Evolutionary conservation across 2,113 vertebrate genomes (phyloP).

Genomic region (Halcyon senegalensis): DNA sequence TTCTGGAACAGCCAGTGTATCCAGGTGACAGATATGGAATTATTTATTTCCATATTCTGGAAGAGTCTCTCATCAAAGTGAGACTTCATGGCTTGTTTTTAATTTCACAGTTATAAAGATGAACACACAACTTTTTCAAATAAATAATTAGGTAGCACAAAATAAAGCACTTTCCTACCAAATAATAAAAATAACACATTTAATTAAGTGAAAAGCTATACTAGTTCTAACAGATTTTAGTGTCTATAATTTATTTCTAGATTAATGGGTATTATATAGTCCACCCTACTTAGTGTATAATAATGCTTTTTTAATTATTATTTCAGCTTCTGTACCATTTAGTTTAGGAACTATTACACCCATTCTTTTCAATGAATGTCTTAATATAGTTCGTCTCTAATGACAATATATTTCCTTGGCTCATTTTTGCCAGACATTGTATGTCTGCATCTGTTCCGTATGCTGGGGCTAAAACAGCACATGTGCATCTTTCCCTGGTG

Average conservation of each 20-base stretch:
- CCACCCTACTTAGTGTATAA: neutral
- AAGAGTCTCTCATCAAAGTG: neutral
- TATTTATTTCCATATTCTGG: neutral
- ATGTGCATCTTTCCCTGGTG: too few relatives aligned
- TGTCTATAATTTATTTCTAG: neutral
- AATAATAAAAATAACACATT: neutral
- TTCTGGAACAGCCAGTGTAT: neutral
- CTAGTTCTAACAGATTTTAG: neutral
- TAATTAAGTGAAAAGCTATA: neutral
- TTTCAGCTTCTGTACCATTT: neutral
- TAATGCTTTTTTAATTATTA: neutral
- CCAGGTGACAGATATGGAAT: neutral
- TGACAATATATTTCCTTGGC: neutral
- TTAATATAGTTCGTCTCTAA: neutral
- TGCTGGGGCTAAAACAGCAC: neutral
- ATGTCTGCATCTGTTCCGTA: neutral
- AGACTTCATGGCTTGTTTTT: neutral
- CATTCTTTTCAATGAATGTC: neutral
- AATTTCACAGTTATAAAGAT: conserved; percentile 32
- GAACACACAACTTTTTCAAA: neutral
- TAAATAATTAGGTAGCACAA: neutral
- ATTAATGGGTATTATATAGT: conserved; percentile 3
- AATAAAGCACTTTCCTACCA: neutral
- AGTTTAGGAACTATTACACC: neutral
- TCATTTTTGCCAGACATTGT: neutral